These are phyloP conservation scores for Penaeus chinensis DNA, from an alignment of 1,140 invertebrate genomes.

Conservation along the genomic window DNA sequence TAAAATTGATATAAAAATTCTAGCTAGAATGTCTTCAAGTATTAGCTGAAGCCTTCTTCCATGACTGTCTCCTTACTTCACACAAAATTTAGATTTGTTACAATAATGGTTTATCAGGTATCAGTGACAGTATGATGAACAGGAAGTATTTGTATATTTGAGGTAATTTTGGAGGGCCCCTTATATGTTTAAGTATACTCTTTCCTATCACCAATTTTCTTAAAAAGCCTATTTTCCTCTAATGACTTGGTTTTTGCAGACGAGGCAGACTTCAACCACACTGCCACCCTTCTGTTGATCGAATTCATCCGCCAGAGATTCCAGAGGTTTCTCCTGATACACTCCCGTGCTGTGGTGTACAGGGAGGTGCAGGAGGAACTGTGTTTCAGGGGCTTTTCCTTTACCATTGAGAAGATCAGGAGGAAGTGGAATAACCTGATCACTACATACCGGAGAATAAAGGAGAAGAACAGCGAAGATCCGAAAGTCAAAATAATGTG, in stretches of 20 bases:
- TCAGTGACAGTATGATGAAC: no score
- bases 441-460: slow-evolving; percentile 15
- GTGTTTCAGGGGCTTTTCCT: slow-evolving; percentile 4
- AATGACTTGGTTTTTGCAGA: background rate
- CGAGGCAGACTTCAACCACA: slow-evolving; percentile 6
- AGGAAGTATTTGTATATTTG: no score
- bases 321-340: slow-evolving; percentile 16
- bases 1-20: no score
- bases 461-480: slow-evolving; percentile 9
- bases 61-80: no score
- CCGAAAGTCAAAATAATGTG: background rate
- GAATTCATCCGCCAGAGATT: slow-evolving; percentile 21
- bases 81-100: no score
- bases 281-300: slow-evolving; percentile 21
- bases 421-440: slow-evolving; percentile 25
- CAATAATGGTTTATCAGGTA: no score
- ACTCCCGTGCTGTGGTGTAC: background rate
- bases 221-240: no score
- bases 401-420: slow-evolving; percentile 6
- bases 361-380: slow-evolving; percentile 20
- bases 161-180: no score
- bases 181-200: no score
- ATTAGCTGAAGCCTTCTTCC: no score
- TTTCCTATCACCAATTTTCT: no score
- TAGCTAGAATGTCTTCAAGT: no score